A percentile compares a stretch with the other conserved stretches of the same genome.
phyloP scores from a whole-genome alignment of 2,113 vertebrate species.

The Apus apus region DNA sequence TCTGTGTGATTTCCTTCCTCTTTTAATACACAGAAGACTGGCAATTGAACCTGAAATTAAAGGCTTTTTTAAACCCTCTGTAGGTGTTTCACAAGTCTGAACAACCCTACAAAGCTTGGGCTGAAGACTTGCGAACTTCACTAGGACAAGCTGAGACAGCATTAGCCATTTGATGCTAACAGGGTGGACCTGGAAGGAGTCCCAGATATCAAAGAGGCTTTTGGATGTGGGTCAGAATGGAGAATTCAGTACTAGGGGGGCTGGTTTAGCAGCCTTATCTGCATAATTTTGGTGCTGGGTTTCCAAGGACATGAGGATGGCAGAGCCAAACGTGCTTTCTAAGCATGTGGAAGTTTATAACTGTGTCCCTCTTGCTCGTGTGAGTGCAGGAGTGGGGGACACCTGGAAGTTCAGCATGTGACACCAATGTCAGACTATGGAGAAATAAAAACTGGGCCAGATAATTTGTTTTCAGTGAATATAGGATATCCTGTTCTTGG shows the following conservation, averaged over 20 bases:
- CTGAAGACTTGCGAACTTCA: background rate
- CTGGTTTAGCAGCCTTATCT: background rate
- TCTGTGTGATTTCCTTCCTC: background rate
- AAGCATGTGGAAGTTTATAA: constrained; percentile 7
- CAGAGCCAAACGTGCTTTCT: background rate
- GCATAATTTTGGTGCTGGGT: background rate
- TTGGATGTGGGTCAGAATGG: background rate
- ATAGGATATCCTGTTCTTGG: background rate
- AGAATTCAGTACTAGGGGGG: background rate
- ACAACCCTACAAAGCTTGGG: background rate
- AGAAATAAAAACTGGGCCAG: background rate
- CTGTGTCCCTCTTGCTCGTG: background rate
- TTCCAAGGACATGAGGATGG: background rate
- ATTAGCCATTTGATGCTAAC: background rate
- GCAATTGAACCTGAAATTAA: background rate
- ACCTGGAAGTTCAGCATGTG: background rate
- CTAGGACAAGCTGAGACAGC: background rate
- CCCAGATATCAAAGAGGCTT: background rate
- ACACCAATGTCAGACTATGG: background rate
- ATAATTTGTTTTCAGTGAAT: background rate
- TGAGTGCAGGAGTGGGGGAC: background rate
- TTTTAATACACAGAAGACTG: background rate
- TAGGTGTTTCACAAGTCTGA: background rate
- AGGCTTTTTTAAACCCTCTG: background rate
- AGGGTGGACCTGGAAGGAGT: background rate